Conservation (phyloP, 1,140 invertebrate genomes). For the Dinoponera quadriceps region DNA sequence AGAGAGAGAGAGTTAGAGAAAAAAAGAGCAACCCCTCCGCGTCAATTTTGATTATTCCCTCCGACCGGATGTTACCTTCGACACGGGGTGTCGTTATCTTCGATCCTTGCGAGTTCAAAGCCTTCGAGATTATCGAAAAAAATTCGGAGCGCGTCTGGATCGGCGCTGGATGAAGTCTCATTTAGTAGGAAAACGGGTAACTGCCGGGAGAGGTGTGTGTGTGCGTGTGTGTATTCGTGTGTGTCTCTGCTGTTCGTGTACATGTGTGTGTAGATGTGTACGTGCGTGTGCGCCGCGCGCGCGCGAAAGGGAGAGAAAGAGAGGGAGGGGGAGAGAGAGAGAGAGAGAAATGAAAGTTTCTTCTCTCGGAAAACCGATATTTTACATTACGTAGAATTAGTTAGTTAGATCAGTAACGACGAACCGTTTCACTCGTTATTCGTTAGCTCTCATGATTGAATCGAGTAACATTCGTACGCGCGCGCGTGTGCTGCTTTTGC, state of each 20-base stretch:
- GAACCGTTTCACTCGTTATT: not conserved
- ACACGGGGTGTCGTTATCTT: constrained; percentile 59
- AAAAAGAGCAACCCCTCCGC: constrained; percentile 76
- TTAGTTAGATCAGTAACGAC: not conserved
- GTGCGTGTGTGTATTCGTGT: too few relatives aligned
- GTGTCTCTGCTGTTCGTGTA: too few relatives aligned
- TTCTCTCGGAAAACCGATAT: constrained; percentile 12
- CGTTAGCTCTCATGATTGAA: not conserved
- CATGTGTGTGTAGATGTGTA: too few relatives aligned
- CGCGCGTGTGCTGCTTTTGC: not conserved
- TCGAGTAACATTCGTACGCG: not conserved
- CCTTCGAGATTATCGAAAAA: constrained; percentile 28
- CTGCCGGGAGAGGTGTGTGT: too few relatives aligned
- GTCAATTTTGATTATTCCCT: constrained; percentile 80
- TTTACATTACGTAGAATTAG: not conserved
- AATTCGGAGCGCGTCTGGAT: constrained; percentile 26
- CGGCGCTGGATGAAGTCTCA: constrained; percentile 29
- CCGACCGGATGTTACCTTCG: constrained; percentile 70
- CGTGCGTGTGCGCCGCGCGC: too few relatives aligned
- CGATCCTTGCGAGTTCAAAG: constrained; percentile 39
- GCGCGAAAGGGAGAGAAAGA: not conserved
- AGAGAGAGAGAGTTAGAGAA: constrained; percentile 16
- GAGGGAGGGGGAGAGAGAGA: not conserved
- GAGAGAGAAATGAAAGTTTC: not conserved
- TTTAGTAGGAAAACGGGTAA: not conserved